Conservation (phyloP, 2,888 invertebrate genomes). For the Dynastes grantii region DNA sequence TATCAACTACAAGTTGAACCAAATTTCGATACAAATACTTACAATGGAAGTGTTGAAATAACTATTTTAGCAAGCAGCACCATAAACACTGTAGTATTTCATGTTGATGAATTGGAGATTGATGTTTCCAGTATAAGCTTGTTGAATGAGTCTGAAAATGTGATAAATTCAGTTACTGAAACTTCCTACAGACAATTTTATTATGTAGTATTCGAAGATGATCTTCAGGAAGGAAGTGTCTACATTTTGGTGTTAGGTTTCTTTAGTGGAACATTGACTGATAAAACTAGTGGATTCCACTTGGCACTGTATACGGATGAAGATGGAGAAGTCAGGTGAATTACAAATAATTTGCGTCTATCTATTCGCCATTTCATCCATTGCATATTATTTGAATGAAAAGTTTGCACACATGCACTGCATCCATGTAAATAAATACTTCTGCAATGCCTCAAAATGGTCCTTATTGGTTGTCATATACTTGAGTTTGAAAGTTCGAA, state of each 20-base stretch:
- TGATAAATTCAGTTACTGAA: not conserved
- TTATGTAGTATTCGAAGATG: constrained; percentile 6
- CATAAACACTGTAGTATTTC: constrained; percentile 22
- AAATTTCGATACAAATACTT: constrained; percentile 38
- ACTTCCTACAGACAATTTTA: constrained; percentile 8
- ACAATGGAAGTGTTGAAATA: constrained; percentile 25
- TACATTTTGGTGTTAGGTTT: constrained; percentile 28
- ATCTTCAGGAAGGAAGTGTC: not conserved
- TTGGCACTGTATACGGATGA: constrained; percentile 43
- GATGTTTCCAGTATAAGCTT: constrained; percentile 22
- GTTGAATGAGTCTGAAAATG: not conserved
- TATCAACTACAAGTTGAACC: constrained; percentile 41
- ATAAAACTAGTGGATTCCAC: constrained; percentile 43
- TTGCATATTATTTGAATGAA: too few species aligned
- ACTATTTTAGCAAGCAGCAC: not conserved
- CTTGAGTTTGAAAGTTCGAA: too few species aligned
- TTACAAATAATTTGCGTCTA: too few species aligned
- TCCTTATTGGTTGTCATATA: too few species aligned
- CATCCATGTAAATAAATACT: too few species aligned
- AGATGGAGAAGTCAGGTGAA: not conserved
- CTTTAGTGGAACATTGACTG: constrained; percentile 25
- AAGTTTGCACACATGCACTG: too few species aligned
- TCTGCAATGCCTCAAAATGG: too few species aligned
- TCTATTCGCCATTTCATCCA: too few species aligned
- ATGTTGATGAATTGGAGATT: constrained; percentile 17